Base-by-base conservation (phyloP, 2,888 invertebrate species). In the Esperia sulphurella region DNA sequence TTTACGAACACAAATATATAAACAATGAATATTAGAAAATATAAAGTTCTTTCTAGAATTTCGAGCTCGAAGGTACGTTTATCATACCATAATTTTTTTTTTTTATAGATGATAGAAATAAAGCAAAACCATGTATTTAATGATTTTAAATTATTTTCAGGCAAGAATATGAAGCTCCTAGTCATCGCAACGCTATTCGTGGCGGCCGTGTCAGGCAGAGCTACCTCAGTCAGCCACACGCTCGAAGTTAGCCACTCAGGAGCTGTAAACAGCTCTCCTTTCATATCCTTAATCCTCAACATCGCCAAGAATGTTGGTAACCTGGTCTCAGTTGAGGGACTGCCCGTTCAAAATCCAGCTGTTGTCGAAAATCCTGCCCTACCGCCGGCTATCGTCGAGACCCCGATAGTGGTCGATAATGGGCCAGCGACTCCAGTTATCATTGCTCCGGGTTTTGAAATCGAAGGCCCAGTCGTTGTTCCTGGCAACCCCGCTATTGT, bases 111-210 rank as follows among this genome's bases (percentile, higher is more conserved):
- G 3, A 2, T 3, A 21, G 5, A 21, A 21, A 21, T 21, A 3
- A 21, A 2, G 3, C 21, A 21, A 21, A 2, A 21, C 21, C 21
- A 21, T 2, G 21, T 21, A 21, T 2, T 21, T 5, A 21, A 21
- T 21, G 21, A 31, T 31, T 31, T 31, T 31, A 2, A 31, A 31
- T 31, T 31, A 31, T 10, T 3, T 31, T 3, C 31, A 31, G 10
- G 31, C 31, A 31, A 31, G 8, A 41, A 41, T 29, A 46, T 46
- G 46, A 46, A 41, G 14, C 40, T 46, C 40, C 33, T 41, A n/a
- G 8, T 46, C 7, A 31, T 46, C 33, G 30, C 46, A 12, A n/a
- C 30, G 8, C 10, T 41, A 9, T 14, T 46, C 12, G 46, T 46
- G 33, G 30, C 40, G 10, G 46, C 46, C 7, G 38, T 13, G 12